Conservation (phyloP, 2,113 vertebrate genomes). For the Heteronetta atricapilla region DNA sequence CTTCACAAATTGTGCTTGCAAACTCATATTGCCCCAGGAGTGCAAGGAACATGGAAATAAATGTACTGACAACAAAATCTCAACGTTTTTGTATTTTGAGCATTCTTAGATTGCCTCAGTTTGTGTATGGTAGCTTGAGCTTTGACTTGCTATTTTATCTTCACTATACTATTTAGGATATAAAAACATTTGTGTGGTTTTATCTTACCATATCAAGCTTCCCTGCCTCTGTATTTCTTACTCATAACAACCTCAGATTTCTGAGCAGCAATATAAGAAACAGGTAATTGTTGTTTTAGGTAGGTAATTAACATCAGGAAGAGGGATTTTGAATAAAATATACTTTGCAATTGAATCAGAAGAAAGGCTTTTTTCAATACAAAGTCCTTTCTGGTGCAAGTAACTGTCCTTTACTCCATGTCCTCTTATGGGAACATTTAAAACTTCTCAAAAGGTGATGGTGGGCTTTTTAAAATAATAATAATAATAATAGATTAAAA, state of each 20-base stretch:
- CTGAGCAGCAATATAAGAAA: background rate
- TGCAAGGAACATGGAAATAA: background rate
- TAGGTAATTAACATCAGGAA: background rate
- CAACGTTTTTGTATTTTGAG: background rate
- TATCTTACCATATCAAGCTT: background rate
- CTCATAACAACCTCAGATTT: background rate
- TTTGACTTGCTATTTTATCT: background rate
- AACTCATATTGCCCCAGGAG: background rate
- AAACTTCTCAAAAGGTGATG: background rate
- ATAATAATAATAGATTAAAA: no score
- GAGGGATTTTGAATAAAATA: background rate
- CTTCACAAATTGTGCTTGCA: background rate
- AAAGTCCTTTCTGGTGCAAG: background rate
- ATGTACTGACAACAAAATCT: background rate
- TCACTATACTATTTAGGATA: background rate
- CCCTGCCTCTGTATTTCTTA: background rate
- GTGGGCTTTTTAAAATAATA: background rate
- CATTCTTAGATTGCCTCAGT: background rate
- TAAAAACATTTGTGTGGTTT: background rate
- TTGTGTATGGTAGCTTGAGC: background rate
- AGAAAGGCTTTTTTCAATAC: background rate
- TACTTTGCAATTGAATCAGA: background rate
- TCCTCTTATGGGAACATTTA: background rate
- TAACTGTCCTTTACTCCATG: fast-evolving
- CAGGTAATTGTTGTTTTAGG: background rate